Conservation (phyloP, 2,797 vertebrate species). For the Artibeus jamaicensis region DNA sequence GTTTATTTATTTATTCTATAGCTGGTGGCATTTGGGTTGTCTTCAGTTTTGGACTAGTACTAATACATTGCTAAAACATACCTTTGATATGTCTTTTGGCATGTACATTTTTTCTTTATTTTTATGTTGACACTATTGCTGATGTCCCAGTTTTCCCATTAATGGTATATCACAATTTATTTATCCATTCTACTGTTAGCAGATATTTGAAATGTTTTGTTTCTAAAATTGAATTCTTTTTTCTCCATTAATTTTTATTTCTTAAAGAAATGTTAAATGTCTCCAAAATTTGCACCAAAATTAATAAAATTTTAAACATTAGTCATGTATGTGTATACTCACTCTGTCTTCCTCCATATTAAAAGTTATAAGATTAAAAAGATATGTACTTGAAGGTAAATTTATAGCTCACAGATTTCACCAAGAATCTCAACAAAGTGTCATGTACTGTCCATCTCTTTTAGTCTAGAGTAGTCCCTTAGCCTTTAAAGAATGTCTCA, state of each 20-base stretch:
- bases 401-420: neutral
- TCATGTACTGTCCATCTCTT: neutral
- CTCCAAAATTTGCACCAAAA: neutral
- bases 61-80: too few relatives aligned
- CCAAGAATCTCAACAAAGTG: neutral
- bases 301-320: neutral
- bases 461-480: neutral
- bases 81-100: too few relatives aligned
- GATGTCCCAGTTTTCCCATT: neutral
- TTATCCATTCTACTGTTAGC: neutral
- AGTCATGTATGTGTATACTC: neutral
- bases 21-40: too few relatives aligned
- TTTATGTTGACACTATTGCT: neutral
- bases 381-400: neutral
- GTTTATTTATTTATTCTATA: neutral
- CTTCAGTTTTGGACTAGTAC: too few relatives aligned
- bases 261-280: neutral
- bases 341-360: neutral
- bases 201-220: neutral
- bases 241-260: neutral
- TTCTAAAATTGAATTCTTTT: neutral
- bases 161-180: neutral
- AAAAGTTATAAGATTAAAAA: neutral
- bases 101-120: neutral
- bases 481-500: neutral